Base-by-base conservation (phyloP, 2,888 invertebrate genomes). In the Drosophila anceps region DNA sequence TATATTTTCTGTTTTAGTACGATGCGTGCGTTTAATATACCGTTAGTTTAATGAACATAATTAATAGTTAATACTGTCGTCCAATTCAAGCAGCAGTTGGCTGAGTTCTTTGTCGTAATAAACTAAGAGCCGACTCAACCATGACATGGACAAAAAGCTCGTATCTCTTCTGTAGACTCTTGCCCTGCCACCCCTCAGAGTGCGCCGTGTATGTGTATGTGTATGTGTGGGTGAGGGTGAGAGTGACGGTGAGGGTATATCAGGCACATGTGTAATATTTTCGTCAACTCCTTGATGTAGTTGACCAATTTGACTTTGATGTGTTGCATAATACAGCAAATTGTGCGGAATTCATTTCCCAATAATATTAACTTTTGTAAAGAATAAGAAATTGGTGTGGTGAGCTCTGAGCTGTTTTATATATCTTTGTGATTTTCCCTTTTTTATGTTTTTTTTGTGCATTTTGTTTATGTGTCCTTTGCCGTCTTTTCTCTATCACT, bases 1-100 rank as follows among this genome's bases (percentile, higher is more conserved):
- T 33, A 31, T 15, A 27, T 31, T 13, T 44, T 35, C 41, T 39
- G 39, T 54, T 54, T 57, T 43, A 51, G 39, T 46, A 71, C 46
- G 74, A 65, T 74, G 73, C 72, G 85, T 84, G 83, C 82, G 76
- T 81, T 82, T 82, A 81, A 83, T 83, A 69, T 81, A 67, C 73
- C 50, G 64, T 80, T 75, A 76, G 73, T 72, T 71, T 78, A 82
- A 84, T 82, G 75, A 73, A 71, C 48, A 71, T 69, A 76, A 79
- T 83, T 74, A 83, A 82, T 85, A 76, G 81, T 68, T 69, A 65
- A 68, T 76, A 59, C 46, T 31, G 35, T 20, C 31, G 55, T 15
- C 15, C 20, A 57, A 20, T 9, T 18, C 29, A 29, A 29, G 29
- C 13, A 20, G 53, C 24, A 27, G 10, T 20, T 18, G 20, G 15